phyloP scores from a whole-genome alignment of 2,113 vertebrate species.

The Sigmodon hispidus region DNA sequence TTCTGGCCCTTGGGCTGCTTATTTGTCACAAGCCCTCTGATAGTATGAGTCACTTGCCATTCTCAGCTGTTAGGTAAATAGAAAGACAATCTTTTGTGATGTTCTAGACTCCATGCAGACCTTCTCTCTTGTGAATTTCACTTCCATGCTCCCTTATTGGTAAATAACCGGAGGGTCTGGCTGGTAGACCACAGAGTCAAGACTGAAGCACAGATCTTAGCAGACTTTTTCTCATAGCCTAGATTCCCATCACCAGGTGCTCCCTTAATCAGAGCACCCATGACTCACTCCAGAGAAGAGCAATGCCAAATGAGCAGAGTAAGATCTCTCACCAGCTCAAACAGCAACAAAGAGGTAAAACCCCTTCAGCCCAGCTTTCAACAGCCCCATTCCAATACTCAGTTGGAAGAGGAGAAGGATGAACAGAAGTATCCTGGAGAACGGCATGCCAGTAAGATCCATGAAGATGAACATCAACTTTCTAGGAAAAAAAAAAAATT shows the following conservation, averaged over 20 bases:
- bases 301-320: not conserved
- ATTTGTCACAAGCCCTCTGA: not conserved
- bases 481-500: not conserved
- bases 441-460: not conserved
- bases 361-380: not conserved
- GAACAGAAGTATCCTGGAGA: not conserved
- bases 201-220: not conserved
- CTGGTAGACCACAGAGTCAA: not conserved
- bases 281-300: not conserved
- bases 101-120: not conserved
- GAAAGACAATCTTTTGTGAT: not conserved
- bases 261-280: not conserved
- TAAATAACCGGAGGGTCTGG: not conserved
- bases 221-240: too few species aligned
- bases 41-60: rapidly evolving
- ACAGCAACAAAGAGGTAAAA: not conserved
- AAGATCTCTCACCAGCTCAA: not conserved
- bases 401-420: not conserved
- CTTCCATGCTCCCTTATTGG: not conserved
- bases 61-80: not conserved
- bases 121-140: not conserved
- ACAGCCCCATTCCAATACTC: not conserved
- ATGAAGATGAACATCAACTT: not conserved
- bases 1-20: not conserved
- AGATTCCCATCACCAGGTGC: not conserved